Base-by-base conservation (phyloP, 1,140 invertebrate genomes). In the Tribolium castaneum region DNA sequence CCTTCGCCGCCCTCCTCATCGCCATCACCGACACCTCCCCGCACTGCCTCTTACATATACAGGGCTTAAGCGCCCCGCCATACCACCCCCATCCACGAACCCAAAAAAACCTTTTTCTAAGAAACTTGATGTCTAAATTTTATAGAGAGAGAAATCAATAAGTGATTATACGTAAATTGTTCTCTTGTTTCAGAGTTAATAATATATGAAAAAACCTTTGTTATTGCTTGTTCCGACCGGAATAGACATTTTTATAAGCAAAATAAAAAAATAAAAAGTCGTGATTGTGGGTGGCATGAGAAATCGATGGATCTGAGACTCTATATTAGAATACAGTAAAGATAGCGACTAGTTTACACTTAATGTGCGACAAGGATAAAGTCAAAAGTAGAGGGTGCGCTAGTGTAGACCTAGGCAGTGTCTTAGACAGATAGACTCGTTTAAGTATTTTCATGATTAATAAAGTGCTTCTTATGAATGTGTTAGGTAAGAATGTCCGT, bases 1-100 rank as follows among this genome's bases (percentile, higher is more conserved):
- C 87, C 87, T 49, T 89, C 90, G 78, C 90, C 88, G 76, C 87
- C 88, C 81, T 87, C 88, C 81, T 87, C 88, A 82, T 89, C 90
- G 78, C 90, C 90, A 79, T 90, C 90, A 59, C 90, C 89, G 66
- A 91, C 90, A 79, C 90, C 91, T 77, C 89, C 90, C 75, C 90
- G 87, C 87, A 85, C 86, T 80, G 87, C 80, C 87, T 88, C 87
- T 80, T 91, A 89, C 84, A 92, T 91, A 75, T 92, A 91, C 84
- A 87, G 90, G 77, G 90, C 91, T 87, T 91, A 90, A 89, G 81
- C 74, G 51, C 22, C 71, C 76, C 71, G 51, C 7, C 59, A 12
- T 14, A 35, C 59, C 59, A 66, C 34, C 59, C 30, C 35, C 59
- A 66, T 35, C 30, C 30, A 66, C 6, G 59, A 35, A 66, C 35